phyloP scores from a whole-genome alignment of 2,888 invertebrate genomes.

The Pyrochroa serraticornis region DNA sequence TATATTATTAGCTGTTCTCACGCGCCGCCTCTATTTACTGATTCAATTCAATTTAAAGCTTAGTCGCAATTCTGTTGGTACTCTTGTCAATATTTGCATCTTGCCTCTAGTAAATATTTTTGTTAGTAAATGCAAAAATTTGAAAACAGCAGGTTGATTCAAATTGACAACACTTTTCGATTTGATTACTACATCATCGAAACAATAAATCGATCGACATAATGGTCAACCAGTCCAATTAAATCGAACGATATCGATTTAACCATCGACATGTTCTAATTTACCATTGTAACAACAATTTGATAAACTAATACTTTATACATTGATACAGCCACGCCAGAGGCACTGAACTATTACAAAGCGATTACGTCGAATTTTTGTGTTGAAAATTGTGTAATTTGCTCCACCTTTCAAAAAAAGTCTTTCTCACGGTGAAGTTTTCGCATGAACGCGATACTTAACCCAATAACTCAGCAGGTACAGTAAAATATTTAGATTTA shows the following conservation, averaged over 20 bases:
- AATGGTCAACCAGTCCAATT: constrained; percentile 25
- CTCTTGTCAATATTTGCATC: not conserved
- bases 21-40: not conserved
- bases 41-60: not conserved
- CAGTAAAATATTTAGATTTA: constrained; percentile 47
- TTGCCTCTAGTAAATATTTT: no score
- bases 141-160: no score
- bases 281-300: constrained; percentile 38
- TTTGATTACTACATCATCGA: not conserved
- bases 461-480: constrained; percentile 9
- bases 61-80: not conserved
- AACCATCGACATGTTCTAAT: constrained; percentile 38
- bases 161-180: no score
- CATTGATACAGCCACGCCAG: constrained; percentile 12
- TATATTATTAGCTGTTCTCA: not conserved
- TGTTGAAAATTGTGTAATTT: no score
- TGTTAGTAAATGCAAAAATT: no score
- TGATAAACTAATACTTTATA: constrained; percentile 32
- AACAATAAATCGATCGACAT: not conserved
- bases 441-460: not conserved
- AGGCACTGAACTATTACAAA: constrained; percentile 20
- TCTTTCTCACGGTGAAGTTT: constrained; percentile 12
- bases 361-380: not conserved
- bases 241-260: constrained; percentile 31
- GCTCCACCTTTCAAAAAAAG: constrained; percentile 15